Percentiles rank a stretch among this genome's conserved stretches.
Conservation (phyloP, 2,888 invertebrate species). For the Limenitis camilla region DNA sequence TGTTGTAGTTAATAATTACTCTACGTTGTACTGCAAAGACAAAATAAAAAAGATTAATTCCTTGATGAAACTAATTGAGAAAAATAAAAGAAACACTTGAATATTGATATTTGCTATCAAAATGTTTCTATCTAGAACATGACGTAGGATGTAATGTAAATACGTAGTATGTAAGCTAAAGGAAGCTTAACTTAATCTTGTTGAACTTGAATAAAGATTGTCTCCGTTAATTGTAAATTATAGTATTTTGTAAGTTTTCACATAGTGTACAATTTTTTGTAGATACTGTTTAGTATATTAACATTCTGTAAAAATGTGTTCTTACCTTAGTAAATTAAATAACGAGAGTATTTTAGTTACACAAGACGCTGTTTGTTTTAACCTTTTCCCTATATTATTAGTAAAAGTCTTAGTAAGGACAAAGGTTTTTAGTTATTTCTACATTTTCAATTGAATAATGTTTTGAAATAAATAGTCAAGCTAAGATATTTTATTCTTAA, state of each 20-base stretch:
- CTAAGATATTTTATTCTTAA: too few relatives aligned
- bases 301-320: conserved; percentile 76
- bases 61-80: not conserved
- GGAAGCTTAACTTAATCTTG: conserved; percentile 69
- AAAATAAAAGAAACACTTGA: conserved; percentile 5
- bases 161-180: conserved; percentile 51
- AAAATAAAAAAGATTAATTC: too few relatives aligned
- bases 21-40: too few relatives aligned
- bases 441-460: too few relatives aligned
- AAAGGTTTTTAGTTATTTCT: too few relatives aligned
- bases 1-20: too few relatives aligned
- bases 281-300: conserved; percentile 72
- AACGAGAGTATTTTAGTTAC: conserved; percentile 75
- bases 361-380: conserved; percentile 49
- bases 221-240: conserved; percentile 71
- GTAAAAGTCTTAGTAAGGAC: not conserved
- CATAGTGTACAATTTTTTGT: conserved; percentile 74
- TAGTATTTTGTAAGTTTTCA: conserved; percentile 66
- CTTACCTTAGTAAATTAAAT: conserved; percentile 76
- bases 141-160: conserved; percentile 64
- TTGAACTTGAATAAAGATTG: conserved; percentile 69
- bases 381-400: not conserved
- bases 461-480: too few relatives aligned
- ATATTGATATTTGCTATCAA: conserved; percentile 34
- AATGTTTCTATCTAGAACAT: conserved; percentile 54